phyloP scores from a whole-genome alignment of 2,113 vertebrate species.

The Hirundichthys speculiger region DNA sequence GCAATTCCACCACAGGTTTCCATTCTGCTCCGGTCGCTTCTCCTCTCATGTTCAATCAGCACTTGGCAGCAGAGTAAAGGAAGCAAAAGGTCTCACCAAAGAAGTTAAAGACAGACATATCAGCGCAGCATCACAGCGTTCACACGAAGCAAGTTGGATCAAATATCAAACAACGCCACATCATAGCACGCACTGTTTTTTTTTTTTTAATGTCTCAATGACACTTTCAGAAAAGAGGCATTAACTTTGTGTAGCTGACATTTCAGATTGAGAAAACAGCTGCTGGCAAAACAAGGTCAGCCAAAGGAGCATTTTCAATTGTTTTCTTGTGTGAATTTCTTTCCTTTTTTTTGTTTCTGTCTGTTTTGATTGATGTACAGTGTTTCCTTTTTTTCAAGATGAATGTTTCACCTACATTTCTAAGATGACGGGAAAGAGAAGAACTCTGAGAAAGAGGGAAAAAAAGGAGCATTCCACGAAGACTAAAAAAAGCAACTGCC shows the following conservation, averaged over 20 bases:
- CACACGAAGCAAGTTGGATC: conserved; percentile 19
- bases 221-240: background rate
- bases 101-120: conserved; percentile 20
- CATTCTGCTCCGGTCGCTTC: conserved; percentile 53
- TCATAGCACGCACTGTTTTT: background rate
- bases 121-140: background rate
- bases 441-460: background rate
- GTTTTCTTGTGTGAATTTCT: background rate
- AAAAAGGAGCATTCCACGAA: no score
- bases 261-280: conserved; percentile 9
- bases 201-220: conserved; percentile 6
- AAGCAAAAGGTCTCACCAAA: conserved; percentile 2
- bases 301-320: background rate
- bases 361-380: background rate
- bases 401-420: background rate
- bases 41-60: conserved; percentile 50
- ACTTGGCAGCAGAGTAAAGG: conserved; percentile 44
- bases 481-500: no score
- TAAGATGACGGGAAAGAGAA: background rate
- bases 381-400: background rate
- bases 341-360: background rate
- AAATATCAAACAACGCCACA: conserved; percentile 14
- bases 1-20: conserved; percentile 59
- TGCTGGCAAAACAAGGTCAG: background rate
- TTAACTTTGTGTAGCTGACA: background rate